Evolutionary conservation across 2,888 invertebrate species (phyloP).

Genomic region (Ferdinandea cuprea): DNA sequence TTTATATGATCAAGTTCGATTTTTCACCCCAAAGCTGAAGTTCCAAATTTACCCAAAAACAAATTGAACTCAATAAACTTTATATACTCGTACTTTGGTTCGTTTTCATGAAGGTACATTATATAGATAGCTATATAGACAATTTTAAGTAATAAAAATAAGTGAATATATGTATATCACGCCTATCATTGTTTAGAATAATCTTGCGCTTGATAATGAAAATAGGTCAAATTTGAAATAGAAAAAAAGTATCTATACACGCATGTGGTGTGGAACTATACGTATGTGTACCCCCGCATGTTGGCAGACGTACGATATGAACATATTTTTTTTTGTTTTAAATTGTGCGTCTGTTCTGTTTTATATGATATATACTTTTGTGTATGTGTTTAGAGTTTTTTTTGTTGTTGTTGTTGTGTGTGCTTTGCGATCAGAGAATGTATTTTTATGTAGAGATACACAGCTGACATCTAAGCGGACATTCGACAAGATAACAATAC

Average conservation of each 20-base stretch:
- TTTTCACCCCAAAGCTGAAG: constrained; percentile 35
- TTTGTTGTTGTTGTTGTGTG: too few relatives aligned
- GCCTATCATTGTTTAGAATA: constrained; percentile 82
- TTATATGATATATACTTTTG: constrained; percentile 8
- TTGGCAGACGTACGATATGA: constrained; percentile 47
- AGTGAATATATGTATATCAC: constrained; percentile 29
- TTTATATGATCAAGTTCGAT: constrained; percentile 63
- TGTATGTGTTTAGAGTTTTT: background rate
- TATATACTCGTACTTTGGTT: background rate
- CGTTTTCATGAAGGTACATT: too few relatives aligned
- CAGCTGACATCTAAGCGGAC: constrained; percentile 46
- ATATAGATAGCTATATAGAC: constrained; percentile 16
- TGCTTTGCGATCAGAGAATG: background rate
- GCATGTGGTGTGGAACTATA: constrained; percentile 45
- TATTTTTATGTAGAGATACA: constrained; percentile 20
- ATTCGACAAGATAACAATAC: constrained; percentile 56
- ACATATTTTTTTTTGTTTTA: constrained; percentile 30
- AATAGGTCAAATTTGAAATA: constrained; percentile 83
- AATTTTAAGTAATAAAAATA: constrained; percentile 53
- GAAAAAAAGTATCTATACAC: constrained; percentile 70
- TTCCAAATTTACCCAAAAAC: constrained; percentile 1
- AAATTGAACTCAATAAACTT: constrained; percentile 38
- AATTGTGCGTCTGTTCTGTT: constrained; percentile 37
- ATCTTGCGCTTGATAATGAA: constrained; percentile 83
- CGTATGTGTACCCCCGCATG: constrained; percentile 40